A percentile compares a stretch with the other conserved stretches of the same genome.
Evolutionary conservation across 2,113 vertebrate genomes (phyloP).

Genomic region (Antennarius striatus): DNA sequence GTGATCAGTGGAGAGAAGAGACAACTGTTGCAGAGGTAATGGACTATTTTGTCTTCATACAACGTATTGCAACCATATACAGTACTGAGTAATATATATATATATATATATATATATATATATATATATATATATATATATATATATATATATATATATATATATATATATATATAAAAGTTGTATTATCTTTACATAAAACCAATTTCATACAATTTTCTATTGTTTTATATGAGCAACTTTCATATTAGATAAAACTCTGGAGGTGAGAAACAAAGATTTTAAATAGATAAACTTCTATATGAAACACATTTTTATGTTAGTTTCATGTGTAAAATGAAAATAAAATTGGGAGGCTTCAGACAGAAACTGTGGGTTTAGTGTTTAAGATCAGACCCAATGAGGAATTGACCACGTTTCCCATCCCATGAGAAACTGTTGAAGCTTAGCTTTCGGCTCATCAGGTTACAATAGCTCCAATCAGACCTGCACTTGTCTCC

Average conservation of each 20-base stretch:
- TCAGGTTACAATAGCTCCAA: constrained; percentile 70
- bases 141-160: too few species aligned
- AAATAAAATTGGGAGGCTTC: not conserved
- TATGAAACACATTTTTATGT: not conserved
- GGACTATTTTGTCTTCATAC: constrained; percentile 38
- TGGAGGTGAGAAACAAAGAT: not conserved
- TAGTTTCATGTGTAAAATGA: not conserved
- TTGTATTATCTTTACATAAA: constrained; percentile 9
- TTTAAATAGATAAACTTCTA: not conserved
- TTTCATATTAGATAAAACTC: not conserved
- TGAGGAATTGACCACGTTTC: constrained; percentile 51
- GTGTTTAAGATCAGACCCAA: constrained; percentile 29
- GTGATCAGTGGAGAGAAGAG: constrained; percentile 39
- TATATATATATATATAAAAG: too few species aligned
- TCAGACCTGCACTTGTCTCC: constrained; percentile 56
- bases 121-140: too few species aligned
- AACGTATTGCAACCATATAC: too few species aligned
- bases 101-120: too few species aligned
- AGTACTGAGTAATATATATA: too few species aligned
- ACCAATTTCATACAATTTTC: not conserved
- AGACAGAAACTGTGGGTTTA: not conserved
- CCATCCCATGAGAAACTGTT: constrained; percentile 62
- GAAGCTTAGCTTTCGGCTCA: constrained; percentile 61
- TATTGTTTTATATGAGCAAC: not conserved
- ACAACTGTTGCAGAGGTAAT: constrained; percentile 58